These are phyloP conservation scores for Lithophane ornitopus DNA, from an alignment of 2,888 invertebrate species.

Conservation along the genomic window DNA sequence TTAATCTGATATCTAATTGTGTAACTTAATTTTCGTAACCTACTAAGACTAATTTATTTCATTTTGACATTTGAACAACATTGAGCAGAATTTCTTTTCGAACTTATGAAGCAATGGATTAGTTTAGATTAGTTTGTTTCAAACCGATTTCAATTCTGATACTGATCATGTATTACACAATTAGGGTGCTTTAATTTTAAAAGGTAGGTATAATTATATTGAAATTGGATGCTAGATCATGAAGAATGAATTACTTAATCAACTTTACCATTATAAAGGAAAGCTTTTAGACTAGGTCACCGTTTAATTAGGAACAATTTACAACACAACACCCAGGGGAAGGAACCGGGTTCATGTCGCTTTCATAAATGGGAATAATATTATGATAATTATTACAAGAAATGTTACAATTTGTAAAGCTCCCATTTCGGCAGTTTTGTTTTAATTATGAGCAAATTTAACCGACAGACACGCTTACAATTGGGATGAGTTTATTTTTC, in stretches of 20 bases:
- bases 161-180: too few species aligned
- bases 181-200: too few species aligned
- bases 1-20: background rate
- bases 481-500: constrained; percentile 15
- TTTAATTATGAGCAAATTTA: constrained; percentile 32
- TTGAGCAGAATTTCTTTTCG: too few species aligned
- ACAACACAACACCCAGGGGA: background rate
- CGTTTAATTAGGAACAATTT: background rate
- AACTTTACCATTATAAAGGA: background rate
- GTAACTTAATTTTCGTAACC: too few species aligned
- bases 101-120: too few species aligned
- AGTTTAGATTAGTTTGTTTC: too few species aligned
- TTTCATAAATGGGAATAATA: constrained; percentile 16
- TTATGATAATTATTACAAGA: constrained; percentile 33
- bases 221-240: background rate
- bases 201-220: background rate
- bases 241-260: background rate
- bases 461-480: background rate
- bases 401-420: constrained; percentile 13
- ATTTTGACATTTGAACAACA: too few species aligned
- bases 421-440: constrained; percentile 25
- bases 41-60: too few species aligned
- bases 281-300: background rate
- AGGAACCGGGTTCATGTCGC: background rate
- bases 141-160: too few species aligned